These are phyloP conservation scores for Theodoxus fluviatilis DNA, from an alignment of 2,888 invertebrate species.

Conservation along the genomic window DNA sequence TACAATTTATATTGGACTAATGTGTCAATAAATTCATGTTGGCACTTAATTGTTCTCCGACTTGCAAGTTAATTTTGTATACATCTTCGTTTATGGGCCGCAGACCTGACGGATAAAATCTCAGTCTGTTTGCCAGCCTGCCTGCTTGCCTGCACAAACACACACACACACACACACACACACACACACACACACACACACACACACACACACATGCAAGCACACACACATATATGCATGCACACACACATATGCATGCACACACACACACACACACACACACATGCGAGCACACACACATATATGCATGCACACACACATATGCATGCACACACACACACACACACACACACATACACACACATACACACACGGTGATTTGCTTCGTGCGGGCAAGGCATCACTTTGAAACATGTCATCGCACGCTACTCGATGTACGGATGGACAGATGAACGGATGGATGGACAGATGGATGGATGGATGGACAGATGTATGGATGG, in stretches of 20 bases:
- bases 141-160: too few relatives aligned
- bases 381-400: not conserved
- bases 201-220: slow-evolving; percentile 18
- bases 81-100: too few relatives aligned
- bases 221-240: slow-evolving; percentile 16
- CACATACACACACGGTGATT: not conserved
- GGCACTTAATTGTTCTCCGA: not conserved
- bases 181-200: not conserved
- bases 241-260: not conserved
- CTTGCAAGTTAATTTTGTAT: too few relatives aligned
- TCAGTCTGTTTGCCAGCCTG: too few relatives aligned
- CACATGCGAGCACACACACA: slow-evolving; percentile 11
- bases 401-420: too few relatives aligned
- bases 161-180: not conserved
- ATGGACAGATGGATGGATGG: too few relatives aligned
- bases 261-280: slow-evolving; percentile 14
- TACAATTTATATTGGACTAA: not conserved
- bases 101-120: too few relatives aligned
- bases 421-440: too few relatives aligned
- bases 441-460: too few relatives aligned
- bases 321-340: slow-evolving; percentile 11
- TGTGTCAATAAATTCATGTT: not conserved
- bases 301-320: not conserved
- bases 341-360: slow-evolving; percentile 19
- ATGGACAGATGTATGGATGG: too few relatives aligned